A percentile compares a stretch with the other conserved stretches of the same genome.
Conservation (phyloP, 2,888 invertebrate species). For the Ectemnius continuus region DNA sequence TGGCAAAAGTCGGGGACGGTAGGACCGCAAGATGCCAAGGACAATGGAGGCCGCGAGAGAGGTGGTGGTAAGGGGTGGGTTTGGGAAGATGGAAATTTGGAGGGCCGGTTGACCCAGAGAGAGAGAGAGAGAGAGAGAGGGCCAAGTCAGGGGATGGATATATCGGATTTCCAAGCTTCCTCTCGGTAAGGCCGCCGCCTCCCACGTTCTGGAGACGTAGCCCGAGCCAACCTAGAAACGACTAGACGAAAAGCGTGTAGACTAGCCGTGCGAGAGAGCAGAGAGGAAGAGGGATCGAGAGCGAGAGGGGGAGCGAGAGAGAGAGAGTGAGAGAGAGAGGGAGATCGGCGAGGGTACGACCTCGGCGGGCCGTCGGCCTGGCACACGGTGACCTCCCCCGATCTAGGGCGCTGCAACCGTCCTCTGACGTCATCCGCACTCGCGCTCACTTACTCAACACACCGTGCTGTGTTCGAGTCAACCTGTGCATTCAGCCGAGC, state of each 20-base stretch:
- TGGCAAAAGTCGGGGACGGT: background rate
- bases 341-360: conserved; percentile 71
- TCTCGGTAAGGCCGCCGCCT: conserved; percentile 48
- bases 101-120: conserved; percentile 56
- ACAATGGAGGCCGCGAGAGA: conserved; percentile 25
- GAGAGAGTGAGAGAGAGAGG: background rate
- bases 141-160: conserved; percentile 38
- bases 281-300: conserved; percentile 26
- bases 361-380: conserved; percentile 78
- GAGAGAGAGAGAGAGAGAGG: background rate
- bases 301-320: background rate
- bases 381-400: conserved; percentile 77
- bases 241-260: conserved; percentile 71
- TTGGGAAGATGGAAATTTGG: conserved; percentile 15
- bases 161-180: conserved; percentile 62
- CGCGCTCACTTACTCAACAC: conserved; percentile 46
- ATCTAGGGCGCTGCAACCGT: conserved; percentile 78
- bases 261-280: conserved; percentile 48
- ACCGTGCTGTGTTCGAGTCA: conserved; percentile 59
- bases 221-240: conserved; percentile 71
- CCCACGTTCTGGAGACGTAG: conserved; percentile 68
- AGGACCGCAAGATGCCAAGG: background rate
- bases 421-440: conserved; percentile 75
- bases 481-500: conserved; percentile 68
- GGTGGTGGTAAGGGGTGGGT: conserved; percentile 18